Conservation (phyloP, 2,888 invertebrate species). For the Campoplex nolae region DNA sequence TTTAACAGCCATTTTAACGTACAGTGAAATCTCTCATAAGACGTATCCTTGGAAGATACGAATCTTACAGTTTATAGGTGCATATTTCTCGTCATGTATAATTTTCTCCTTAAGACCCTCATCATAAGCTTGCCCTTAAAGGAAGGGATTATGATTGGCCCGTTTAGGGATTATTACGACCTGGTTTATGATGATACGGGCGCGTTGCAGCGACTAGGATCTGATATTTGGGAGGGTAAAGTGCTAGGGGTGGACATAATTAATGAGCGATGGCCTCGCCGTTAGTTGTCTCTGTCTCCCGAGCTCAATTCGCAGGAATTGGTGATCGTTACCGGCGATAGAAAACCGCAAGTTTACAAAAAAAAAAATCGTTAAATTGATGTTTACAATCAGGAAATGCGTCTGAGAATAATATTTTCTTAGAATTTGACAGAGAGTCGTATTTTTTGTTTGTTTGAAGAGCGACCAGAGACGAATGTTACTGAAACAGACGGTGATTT, state of each 20-base stretch:
- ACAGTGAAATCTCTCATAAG: not conserved
- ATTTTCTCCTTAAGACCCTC: slow-evolving; percentile 11
- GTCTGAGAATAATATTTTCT: not conserved
- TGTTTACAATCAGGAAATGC: not conserved
- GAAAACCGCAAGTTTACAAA: not conserved
- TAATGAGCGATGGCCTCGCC: not conserved
- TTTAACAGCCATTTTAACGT: not conserved
- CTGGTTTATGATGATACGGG: slow-evolving; percentile 16
- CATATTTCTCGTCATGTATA: slow-evolving; percentile 8
- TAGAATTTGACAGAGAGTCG: not conserved
- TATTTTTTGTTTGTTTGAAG: not conserved
- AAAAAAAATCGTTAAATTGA: not conserved
- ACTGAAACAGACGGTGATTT: slow-evolving; percentile 12
- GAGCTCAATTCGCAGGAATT: not conserved
- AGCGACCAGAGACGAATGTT: not conserved
- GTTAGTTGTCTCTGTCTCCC: not conserved
- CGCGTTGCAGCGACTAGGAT: not conserved
- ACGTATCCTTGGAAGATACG: not conserved
- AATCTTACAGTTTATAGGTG: slow-evolving; percentile 16
- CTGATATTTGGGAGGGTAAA: not conserved
- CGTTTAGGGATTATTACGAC: slow-evolving; percentile 9
- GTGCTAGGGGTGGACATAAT: not conserved
- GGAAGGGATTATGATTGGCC: slow-evolving; percentile 11
- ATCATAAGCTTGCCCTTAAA: not conserved
- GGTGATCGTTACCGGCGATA: not conserved